phyloP scores from a whole-genome alignment of 2,888 invertebrate species.

The Coelinius sp. region DNA sequence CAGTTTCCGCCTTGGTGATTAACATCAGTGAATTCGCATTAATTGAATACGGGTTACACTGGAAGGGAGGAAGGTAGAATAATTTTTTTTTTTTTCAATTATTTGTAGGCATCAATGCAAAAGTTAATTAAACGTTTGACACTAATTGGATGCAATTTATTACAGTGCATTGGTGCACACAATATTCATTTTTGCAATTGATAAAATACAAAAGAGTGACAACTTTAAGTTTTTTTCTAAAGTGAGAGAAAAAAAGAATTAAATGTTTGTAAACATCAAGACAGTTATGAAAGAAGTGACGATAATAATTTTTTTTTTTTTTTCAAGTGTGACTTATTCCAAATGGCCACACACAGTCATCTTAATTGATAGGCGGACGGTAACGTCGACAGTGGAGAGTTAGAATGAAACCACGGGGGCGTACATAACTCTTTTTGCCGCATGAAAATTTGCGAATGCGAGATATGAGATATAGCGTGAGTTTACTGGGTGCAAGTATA shows the following conservation, averaged over 20 bases:
- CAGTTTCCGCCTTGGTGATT: constrained; percentile 56
- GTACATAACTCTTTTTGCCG: constrained; percentile 48
- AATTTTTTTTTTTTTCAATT: constrained; percentile 6
- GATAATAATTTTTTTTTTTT: not conserved
- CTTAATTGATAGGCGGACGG: constrained; percentile 59
- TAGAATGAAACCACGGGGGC: constrained; percentile 40
- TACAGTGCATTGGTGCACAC: not conserved
- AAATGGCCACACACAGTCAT: constrained; percentile 37
- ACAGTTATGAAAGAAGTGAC: not conserved
- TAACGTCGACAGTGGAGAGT: constrained; percentile 50
- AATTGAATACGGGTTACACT: constrained; percentile 60
- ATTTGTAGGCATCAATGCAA: constrained; percentile 19
- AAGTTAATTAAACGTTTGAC: constrained; percentile 28
- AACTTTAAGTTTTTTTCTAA: too few relatives aligned
- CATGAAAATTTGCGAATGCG: constrained; percentile 64
- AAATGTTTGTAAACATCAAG: too few relatives aligned
- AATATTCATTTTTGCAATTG: too few relatives aligned
- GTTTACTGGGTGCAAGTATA: not conserved
- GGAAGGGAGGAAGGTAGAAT: constrained; percentile 34
- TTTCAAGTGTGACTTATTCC: constrained; percentile 37
- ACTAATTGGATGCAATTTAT: constrained; percentile 33
- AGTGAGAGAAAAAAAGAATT: too few relatives aligned
- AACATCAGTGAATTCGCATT: constrained; percentile 55
- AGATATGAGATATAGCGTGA: constrained; percentile 54
- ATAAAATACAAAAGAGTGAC: not conserved